Evolutionary conservation across 2,113 vertebrate species (phyloP).

Genomic region (Strix uralensis): DNA sequence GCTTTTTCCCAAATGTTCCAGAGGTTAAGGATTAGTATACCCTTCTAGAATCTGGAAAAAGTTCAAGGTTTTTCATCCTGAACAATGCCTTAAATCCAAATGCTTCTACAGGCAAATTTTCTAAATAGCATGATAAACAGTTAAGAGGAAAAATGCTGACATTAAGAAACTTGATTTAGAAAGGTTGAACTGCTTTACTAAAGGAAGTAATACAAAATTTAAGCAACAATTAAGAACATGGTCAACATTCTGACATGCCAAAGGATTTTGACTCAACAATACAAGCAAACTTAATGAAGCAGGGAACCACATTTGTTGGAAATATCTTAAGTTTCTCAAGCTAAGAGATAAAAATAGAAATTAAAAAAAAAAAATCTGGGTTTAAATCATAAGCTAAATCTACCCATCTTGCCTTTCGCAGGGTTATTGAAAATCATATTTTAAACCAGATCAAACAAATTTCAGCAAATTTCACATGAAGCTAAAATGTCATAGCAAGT

Average conservation of each 20-base stretch:
- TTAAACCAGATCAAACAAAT: neutral
- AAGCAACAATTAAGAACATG: neutral
- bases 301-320: neutral
- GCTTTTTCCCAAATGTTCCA: neutral
- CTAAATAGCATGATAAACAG: neutral
- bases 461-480: neutral
- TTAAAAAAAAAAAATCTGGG: neutral
- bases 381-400: neutral
- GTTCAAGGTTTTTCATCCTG: neutral
- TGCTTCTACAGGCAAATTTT: neutral
- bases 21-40: neutral
- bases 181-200: neutral
- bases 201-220: neutral
- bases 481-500: neutral
- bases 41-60: neutral
- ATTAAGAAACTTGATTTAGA: neutral
- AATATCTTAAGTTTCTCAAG: neutral
- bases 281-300: neutral
- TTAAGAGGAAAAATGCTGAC: neutral
- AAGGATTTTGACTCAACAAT: neutral
- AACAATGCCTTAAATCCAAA: neutral
- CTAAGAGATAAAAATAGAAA: neutral
- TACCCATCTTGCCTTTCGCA: neutral
- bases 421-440: neutral
- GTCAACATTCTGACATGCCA: neutral